Evolutionary conservation across 2,888 invertebrate genomes (phyloP).

Genomic region (Baccha elongata): DNA sequence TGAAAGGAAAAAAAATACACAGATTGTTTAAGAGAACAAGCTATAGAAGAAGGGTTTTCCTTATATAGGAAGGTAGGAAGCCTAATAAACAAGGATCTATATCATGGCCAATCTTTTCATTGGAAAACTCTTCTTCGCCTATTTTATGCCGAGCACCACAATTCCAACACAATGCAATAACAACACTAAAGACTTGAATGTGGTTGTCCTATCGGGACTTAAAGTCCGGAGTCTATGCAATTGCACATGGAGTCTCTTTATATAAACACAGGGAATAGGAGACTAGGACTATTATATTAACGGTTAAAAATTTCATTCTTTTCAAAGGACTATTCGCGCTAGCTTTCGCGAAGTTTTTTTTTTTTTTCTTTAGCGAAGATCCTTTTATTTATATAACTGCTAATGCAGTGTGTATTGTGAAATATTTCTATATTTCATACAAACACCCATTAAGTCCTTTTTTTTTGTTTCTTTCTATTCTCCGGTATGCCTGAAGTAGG

Average conservation of each 20-base stretch:
- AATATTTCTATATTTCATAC: too few relatives aligned
- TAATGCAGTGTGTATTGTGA: conserved; percentile 59
- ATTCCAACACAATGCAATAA: too few relatives aligned
- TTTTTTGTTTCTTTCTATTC: too few relatives aligned
- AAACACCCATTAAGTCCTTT: too few relatives aligned
- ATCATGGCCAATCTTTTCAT: conserved; percentile 55
- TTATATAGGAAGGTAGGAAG: conserved; percentile 26
- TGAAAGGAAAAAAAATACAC: too few relatives aligned
- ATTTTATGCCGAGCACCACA: conserved; percentile 37
- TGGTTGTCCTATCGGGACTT: conserved; percentile 26
- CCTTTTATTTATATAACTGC: conserved; percentile 59
- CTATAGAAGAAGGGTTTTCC: too few relatives aligned
- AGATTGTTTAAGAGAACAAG: conserved; percentile 11
- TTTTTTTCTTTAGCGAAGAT: neutral
- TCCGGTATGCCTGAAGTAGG: neutral
- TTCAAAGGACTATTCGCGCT: conserved; percentile 51
- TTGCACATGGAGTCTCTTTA: too few relatives aligned
- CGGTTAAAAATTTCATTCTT: too few relatives aligned
- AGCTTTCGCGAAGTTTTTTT: conserved; percentile 25
- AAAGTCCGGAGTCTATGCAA: conserved; percentile 16
- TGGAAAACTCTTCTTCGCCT: conserved; percentile 28
- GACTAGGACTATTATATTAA: too few relatives aligned
- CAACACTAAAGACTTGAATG: conserved; percentile 20
- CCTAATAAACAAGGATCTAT: conserved; percentile 55
- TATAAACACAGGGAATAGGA: too few relatives aligned